phyloP scores from a whole-genome alignment of 2,888 invertebrate species.

The Notocelia uddmanniana region DNA sequence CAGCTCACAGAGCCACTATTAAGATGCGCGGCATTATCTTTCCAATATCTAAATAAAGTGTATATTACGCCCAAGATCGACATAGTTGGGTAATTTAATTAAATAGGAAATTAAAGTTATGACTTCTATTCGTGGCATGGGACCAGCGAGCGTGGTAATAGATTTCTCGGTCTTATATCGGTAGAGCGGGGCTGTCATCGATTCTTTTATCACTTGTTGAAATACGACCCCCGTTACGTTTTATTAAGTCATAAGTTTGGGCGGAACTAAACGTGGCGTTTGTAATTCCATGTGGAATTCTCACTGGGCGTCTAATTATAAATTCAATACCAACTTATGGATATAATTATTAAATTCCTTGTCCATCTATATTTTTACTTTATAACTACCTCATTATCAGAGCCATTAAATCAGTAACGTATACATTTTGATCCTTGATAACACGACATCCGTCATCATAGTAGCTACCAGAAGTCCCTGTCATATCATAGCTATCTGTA shows the following conservation, averaged over 20 bases:
- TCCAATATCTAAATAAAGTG: slow-evolving; percentile 27
- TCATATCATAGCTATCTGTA: slow-evolving; percentile 19
- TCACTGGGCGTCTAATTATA: slow-evolving; percentile 61
- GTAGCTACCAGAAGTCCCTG: slow-evolving; percentile 20
- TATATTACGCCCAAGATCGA: slow-evolving; percentile 1
- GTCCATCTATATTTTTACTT: slow-evolving; percentile 53
- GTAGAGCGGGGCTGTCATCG: slow-evolving; percentile 61
- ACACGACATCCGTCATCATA: slow-evolving; percentile 31
- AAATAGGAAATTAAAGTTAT: slow-evolving; percentile 40
- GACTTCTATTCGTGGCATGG: slow-evolving; percentile 29
- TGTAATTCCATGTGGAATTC: slow-evolving; percentile 63
- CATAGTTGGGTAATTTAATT: slow-evolving; percentile 41
- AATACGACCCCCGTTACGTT: slow-evolving; percentile 69
- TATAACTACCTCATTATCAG: slow-evolving; percentile 49
- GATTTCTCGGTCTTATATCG: slow-evolving; percentile 67
- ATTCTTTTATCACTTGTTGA: slow-evolving; percentile 71
- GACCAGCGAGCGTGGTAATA: slow-evolving; percentile 64
- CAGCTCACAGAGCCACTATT: no score
- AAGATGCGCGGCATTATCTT: not conserved
- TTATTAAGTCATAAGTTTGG: slow-evolving; percentile 78
- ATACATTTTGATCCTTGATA: slow-evolving; percentile 50
- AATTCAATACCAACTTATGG: slow-evolving; percentile 57
- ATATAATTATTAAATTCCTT: slow-evolving; percentile 54
- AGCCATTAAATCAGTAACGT: slow-evolving; percentile 53
- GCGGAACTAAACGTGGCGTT: slow-evolving; percentile 70